Conservation (phyloP, 2,113 vertebrate genomes). For the Ictidomys tridecemlineatus region DNA sequence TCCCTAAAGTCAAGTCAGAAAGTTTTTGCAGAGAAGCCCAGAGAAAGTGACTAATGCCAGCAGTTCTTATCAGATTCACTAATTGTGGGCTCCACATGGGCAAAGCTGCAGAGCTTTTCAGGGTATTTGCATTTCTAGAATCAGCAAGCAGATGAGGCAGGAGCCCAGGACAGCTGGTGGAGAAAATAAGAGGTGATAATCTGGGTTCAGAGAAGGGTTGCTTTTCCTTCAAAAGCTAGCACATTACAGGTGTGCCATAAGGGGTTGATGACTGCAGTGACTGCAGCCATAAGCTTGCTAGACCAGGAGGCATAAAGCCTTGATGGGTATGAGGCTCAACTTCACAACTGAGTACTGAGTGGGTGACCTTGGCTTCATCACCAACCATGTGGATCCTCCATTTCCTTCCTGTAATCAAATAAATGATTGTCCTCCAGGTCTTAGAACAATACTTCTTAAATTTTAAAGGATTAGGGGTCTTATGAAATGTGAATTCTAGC, state of each 20-base stretch:
- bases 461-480: not conserved
- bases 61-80: constrained; percentile 41
- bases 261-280: not conserved
- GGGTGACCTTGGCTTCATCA: not conserved
- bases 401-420: not conserved
- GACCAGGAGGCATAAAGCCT: not conserved
- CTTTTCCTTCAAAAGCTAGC: not conserved
- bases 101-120: constrained; percentile 42
- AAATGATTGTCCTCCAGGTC: not conserved
- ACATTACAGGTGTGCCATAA: not conserved
- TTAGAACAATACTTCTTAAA: not conserved
- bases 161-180: not conserved
- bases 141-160: not conserved
- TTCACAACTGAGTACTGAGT: not conserved
- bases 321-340: not conserved
- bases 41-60: constrained; percentile 6
- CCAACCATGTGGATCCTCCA: not conserved
- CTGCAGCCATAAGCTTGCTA: not conserved
- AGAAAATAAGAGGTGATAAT: not conserved
- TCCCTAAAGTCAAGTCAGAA: not conserved
- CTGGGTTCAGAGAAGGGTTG: not conserved
- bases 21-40: constrained; percentile 46
- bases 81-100: constrained; percentile 1
- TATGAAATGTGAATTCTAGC: not conserved
- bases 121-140: constrained; percentile 15